Evolutionary conservation across 2,888 invertebrate species (phyloP), one percentile per base, ranked within the genome.

Genomic region (Ephialtes manifestator): DNA sequence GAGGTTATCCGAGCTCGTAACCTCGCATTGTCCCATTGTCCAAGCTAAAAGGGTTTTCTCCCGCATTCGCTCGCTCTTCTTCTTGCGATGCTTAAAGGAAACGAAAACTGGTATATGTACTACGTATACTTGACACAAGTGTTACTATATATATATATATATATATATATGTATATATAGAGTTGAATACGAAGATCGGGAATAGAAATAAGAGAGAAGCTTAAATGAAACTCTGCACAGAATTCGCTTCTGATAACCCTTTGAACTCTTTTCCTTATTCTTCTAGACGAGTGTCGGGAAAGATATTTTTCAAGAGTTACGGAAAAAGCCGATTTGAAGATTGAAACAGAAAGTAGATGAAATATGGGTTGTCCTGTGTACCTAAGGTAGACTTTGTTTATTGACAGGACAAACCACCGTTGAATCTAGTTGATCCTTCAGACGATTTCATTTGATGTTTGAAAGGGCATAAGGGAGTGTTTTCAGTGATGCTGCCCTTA

Each of bases 21-120:
- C 77, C 81, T 86, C 84, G 85, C 83, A 88, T 89, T 89, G 88
- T 89, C 84, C 88, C 82, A 86, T 88, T 87, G 88, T 88, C 86
- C 86, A 74, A 75, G 75, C 88, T 88, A 88, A 88, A 88, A 89
- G 88, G 81, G 77, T 84, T 84, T 78, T 81, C 79, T 81, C 53
- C 67, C 63, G 67, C 53, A 60, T 77, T 84, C 80, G 83, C 72
- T 39, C 81, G 68, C 83, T 67, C 85, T 77, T 86, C 81, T 87
- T 88, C 86, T 88, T 87, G 79, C 87, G 87, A 89, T 89, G 88
- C 88, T 87, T 83, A 83, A 75, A 86, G 89, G 86, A 87, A 70
- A 85, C 81, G 83, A 86, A 84, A 72, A 74, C 39, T 53, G 58
- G 72, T 71, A 39, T 77, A 39, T 48, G n/a, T 53, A 35, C n/a